These are phyloP conservation scores for Actias luna DNA, from an alignment of 2,888 invertebrate genomes.

Conservation along the genomic window DNA sequence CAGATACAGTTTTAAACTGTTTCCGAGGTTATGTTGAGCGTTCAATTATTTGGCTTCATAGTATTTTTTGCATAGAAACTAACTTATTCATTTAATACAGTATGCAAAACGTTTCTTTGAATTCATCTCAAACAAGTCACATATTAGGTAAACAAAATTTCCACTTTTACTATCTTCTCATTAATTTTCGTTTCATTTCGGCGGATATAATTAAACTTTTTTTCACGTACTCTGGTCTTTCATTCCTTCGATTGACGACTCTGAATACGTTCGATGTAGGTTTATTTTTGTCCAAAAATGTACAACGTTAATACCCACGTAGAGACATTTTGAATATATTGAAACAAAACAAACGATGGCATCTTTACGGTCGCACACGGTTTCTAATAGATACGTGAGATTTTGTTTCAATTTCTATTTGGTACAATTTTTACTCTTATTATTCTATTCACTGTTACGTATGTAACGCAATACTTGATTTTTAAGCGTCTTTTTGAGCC, in stretches of 20 bases:
- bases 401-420: constrained; percentile 6
- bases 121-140: not conserved
- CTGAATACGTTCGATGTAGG: not conserved
- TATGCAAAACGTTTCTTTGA: not conserved
- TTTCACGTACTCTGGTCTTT: not conserved
- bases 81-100: no score
- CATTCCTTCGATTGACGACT: not conserved
- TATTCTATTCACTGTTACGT: not conserved
- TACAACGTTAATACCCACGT: not conserved
- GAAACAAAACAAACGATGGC: not conserved
- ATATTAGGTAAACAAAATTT: not conserved
- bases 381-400: constrained; percentile 11
- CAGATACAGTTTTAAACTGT: no score
- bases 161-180: not conserved
- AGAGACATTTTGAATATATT: constrained; percentile 3
- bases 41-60: no score
- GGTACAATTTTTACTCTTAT: not conserved
- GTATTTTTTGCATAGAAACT: no score
- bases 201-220: not conserved
- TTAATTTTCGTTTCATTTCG: not conserved
- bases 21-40: no score
- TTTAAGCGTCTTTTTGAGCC: not conserved
- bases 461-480: not conserved
- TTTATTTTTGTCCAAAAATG: constrained; percentile 2
- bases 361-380: not conserved